These are phyloP conservation scores for Brachypalpus laphriformis DNA, from an alignment of 2,888 invertebrate species.

Conservation along the genomic window DNA sequence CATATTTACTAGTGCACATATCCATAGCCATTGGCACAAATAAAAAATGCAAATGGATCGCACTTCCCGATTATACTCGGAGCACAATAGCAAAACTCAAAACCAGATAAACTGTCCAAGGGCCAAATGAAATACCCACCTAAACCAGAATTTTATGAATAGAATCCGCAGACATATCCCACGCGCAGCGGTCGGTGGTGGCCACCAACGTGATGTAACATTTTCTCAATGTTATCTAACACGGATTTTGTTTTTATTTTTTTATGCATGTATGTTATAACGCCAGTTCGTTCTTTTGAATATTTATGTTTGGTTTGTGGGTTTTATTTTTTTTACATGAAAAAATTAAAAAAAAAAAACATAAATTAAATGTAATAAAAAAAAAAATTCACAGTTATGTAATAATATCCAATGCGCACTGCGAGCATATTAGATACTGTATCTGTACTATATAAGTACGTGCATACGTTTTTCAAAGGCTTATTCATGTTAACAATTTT, in stretches of 20 bases:
- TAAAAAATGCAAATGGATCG: conserved; percentile 34
- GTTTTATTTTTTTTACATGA: not conserved
- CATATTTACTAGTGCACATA: not conserved
- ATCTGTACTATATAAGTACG: not conserved
- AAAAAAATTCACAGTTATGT: not conserved
- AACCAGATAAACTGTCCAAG: conserved; percentile 45
- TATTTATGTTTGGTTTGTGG: conserved; percentile 36
- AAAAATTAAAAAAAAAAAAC: not conserved
- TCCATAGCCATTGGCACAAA: conserved; percentile 3
- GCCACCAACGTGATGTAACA: not conserved
- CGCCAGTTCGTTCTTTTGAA: conserved; percentile 34
- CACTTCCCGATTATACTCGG: conserved; percentile 6
- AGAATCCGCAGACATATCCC: not conserved
- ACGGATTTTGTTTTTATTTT: conserved; percentile 5
- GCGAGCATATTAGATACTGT: not conserved
- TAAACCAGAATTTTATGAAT: conserved; percentile 34
- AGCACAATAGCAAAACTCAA: conserved; percentile 27
- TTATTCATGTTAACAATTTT: conserved; percentile 20
- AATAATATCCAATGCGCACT: not conserved
- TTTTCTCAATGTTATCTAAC: conserved; percentile 42
- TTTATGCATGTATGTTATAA: not conserved
- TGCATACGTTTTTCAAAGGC: not conserved
- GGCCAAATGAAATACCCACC: conserved; percentile 39
- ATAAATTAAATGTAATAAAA: conserved; percentile 19
- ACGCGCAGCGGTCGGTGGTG: not conserved